phyloP scores from a whole-genome alignment of 1,140 invertebrate genomes.

The Drusus annulatus region DNA sequence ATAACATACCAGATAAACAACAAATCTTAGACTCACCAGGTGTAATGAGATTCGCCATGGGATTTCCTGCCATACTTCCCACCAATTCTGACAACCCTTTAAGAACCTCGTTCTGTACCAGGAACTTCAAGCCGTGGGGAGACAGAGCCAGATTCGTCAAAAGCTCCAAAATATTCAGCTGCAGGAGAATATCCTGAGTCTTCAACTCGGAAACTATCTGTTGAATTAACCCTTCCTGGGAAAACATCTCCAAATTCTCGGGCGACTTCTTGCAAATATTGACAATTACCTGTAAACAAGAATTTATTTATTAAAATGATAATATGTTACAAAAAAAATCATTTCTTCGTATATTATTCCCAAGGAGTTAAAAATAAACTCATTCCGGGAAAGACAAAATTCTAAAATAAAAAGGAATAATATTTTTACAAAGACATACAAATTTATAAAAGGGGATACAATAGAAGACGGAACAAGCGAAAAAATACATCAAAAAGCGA shows the following conservation, averaged over 20 bases:
- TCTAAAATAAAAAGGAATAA: too few species aligned
- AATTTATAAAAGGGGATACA: too few species aligned
- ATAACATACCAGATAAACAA: slow-evolving; percentile 72
- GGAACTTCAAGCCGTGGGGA: slow-evolving; percentile 79
- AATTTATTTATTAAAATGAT: too few species aligned
- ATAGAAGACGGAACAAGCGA: too few species aligned
- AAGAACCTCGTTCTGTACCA: slow-evolving; percentile 78
- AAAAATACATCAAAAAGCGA: too few species aligned
- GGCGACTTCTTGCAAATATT: slow-evolving; percentile 75
- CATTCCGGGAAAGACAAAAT: too few species aligned
- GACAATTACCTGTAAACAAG: slow-evolving; percentile 74
- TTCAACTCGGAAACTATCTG: slow-evolving; percentile 78
- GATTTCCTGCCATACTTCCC: slow-evolving; percentile 72
- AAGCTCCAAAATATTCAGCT: slow-evolving; percentile 85
- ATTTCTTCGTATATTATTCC: too few species aligned
- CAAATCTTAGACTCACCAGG: too few species aligned
- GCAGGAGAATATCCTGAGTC: slow-evolving; percentile 81
- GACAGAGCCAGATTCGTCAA: slow-evolving; percentile 78
- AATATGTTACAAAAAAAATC: too few species aligned
- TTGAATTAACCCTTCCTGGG: slow-evolving; percentile 76
- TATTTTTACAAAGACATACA: too few species aligned
- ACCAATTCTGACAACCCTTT: slow-evolving; percentile 76
- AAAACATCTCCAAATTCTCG: slow-evolving; percentile 72
- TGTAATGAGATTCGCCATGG: slow-evolving; percentile 74
- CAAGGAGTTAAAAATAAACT: too few species aligned